Base-by-base conservation (phyloP, 1,140 invertebrate genomes). In the Ostrea edulis region DNA sequence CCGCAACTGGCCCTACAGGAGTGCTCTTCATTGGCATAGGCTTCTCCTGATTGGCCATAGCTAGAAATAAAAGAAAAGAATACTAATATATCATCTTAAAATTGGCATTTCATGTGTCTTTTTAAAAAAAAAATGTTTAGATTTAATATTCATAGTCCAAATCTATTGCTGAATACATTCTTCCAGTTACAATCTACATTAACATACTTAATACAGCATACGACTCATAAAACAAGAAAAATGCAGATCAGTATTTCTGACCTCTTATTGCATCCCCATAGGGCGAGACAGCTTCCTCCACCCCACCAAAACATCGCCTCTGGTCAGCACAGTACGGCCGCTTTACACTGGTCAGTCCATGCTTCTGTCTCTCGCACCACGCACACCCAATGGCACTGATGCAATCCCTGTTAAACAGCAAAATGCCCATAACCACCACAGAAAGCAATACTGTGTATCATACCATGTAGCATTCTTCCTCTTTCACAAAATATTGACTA, bases 281-380 rank as follows among this genome's bases (percentile, higher is more conserved):
- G 0, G 98, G 98, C 71, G 97, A 97, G 9, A 96, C 95, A 0
- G 97, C 97, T 25, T 97, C 97, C 9, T 98, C 95, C 71, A 98
- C 96, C 8, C 98, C 98, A 92, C 97, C 97, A 93, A 98, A 98
- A 93, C 98, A 99, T 29, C 96, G 95, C 2, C 96, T 96, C 90
- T 97, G 96, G 2, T 97, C 96, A 0, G 97, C 96, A 94, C 98
- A 99, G 93, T 97, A 98, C 0, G 98, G 96, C 1, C 96, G 94
- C 0, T 95, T 94, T 2, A 98, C 95, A 20, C 95, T 94, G 9
- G 96, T 96, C 90, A 96, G 96, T 0, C 93, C 92, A 25, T 97
- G 97, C 92, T 98, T 97, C 96, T 97, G 97, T 82, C 97, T 95
- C 90, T 97, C 96, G 94, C 98, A 99, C 98, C 98, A 99, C 92